Evolutionary conservation across 1,140 invertebrate species (phyloP), one percentile per base, ranked within the genome.

Genomic region (Meloidogyne floridensis): DNA sequence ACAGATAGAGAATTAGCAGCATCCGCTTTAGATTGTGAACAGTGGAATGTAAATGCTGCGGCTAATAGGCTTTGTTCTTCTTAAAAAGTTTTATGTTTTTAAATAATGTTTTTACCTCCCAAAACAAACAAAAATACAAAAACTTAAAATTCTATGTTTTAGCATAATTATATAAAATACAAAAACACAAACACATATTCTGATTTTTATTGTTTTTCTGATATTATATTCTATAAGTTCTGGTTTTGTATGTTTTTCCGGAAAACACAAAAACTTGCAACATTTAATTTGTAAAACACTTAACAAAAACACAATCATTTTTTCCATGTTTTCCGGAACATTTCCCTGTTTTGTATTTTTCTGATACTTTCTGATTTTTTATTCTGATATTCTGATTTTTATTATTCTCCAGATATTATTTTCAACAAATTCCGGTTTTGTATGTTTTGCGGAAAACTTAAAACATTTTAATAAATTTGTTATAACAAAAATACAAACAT

Each of bases 41-140:
- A 82, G 8, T 87, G 85, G 86, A 74, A 87, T 80, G 74, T 86
- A 5, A 87, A 86, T 75, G 84, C 69, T n/a, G 86, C 85, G 11
- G 85, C 86, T 13, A 83, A 86, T 73, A 79, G 79, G 42, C 78
- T 84, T 7, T 79, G 77, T 72, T 79, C 20, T 43, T 71, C 77
- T 2, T 79, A 72, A 79, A 13, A 20, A 5, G 32, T 78, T 4
- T 2, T 3, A 10, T 47, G 4, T 47, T 10, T 54, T 11, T 54
- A 54, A 54, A 53, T 53, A 53, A 72, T 8, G 5, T 72, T 32
- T 32, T 32, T 32, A 32, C 32, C 32, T 9, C 69, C 32, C n/a
- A 6, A 18, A 5, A 71, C 5, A 71, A 18, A 71, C 69, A 18
- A 18, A 9, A 32, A 18, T 32, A 71, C 69, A 7, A 7, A 47